Conservation (phyloP, 2,113 vertebrate genomes). For the Erinaceus europaeus region DNA sequence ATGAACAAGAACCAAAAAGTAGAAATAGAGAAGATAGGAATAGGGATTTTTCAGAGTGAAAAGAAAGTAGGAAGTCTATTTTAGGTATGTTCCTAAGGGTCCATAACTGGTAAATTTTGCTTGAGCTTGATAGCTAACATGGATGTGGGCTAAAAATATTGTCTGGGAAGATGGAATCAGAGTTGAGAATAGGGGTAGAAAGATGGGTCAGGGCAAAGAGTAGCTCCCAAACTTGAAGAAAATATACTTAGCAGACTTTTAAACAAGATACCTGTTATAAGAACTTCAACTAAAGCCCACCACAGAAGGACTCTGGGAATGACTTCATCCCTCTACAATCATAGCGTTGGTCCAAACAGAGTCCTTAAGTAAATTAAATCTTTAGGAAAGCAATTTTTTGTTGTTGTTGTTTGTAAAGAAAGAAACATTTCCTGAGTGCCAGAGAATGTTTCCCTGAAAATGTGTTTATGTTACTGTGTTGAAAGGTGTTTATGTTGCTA, state of each 20-base stretch:
- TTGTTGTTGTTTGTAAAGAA: conserved; percentile 75
- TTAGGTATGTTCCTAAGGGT: no score
- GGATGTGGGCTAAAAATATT: no score
- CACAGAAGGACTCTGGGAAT: conserved; percentile 47
- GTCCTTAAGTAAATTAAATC: conserved; percentile 69
- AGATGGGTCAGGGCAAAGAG: no score
- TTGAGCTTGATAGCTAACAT: no score
- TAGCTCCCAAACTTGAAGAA: no score
- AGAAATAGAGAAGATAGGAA: no score
- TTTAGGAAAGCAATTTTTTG: conserved; percentile 70
- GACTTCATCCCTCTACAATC: conserved; percentile 63
- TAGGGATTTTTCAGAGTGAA: no score
- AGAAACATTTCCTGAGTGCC: conserved; percentile 71
- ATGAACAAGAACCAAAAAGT: no score
- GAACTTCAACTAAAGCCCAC: conserved; percentile 9
- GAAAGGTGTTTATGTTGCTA: conserved; percentile 74
- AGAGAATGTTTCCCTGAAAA: conserved; percentile 72
- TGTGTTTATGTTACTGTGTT: conserved; percentile 71
- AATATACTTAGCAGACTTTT: conserved; percentile 31
- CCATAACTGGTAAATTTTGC: no score
- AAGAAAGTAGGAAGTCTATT: no score
- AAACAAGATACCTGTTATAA: conserved; percentile 54
- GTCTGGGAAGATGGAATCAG: no score
- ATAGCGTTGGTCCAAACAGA: conserved; percentile 61
- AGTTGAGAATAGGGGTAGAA: no score